Percentiles rank a stretch among this genome's conserved stretches.
Evolutionary conservation across 1,140 invertebrate species (phyloP).

Genomic region (Streblospio benedicti): DNA sequence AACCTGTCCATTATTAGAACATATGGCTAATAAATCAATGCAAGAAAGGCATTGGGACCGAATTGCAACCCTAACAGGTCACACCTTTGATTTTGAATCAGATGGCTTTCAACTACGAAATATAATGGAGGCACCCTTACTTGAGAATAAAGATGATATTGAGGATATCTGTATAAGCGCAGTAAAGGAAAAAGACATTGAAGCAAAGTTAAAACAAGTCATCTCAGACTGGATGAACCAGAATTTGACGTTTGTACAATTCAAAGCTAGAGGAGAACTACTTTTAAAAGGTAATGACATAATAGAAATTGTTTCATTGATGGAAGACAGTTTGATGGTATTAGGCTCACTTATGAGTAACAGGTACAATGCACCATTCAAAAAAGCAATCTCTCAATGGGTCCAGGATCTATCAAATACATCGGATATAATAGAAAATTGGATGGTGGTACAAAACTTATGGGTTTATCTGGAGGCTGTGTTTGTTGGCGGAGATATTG

Average conservation of each 20-base stretch:
- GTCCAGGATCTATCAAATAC: constrained; percentile 87
- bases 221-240: constrained; percentile 90
- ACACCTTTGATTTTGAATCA: constrained; percentile 81
- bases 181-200: constrained; percentile 95
- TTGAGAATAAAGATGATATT: constrained; percentile 91
- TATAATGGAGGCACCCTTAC: constrained; percentile 86
- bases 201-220: constrained; percentile 86
- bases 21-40: constrained; percentile 98
- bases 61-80: constrained; percentile 81
- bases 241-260: constrained; percentile 85
- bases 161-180: constrained; percentile 97
- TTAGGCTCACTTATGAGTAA: constrained; percentile 85
- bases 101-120: constrained; percentile 90
- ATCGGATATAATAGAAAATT: constrained; percentile 90
- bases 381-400: constrained; percentile 93
- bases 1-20: constrained; percentile 85
- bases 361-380: constrained; percentile 87
- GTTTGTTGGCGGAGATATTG: constrained; percentile 94
- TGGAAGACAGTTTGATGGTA: constrained; percentile 94
- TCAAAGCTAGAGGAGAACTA: constrained; percentile 89
- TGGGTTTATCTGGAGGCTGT: constrained; percentile 97
- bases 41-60: constrained; percentile 92
- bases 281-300: constrained; percentile 85
- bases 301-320: constrained; percentile 82
- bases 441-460: constrained; percentile 94